phyloP scores from a whole-genome alignment of 2,113 vertebrate species.

The Malaclemys terrapin region DNA sequence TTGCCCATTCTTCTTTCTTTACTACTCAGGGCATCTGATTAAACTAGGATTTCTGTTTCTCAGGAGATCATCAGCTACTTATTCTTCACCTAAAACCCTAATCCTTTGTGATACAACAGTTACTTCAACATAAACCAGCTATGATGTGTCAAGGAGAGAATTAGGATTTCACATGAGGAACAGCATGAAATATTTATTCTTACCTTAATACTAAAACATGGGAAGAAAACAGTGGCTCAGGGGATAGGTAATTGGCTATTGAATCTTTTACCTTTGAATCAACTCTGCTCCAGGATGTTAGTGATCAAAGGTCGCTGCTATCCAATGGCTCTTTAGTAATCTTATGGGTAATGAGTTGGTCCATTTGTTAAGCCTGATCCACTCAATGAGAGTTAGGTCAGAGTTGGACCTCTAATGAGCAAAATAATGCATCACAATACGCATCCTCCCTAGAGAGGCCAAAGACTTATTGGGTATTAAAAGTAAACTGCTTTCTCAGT shows the following conservation, averaged over 20 bases:
- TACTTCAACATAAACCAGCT: neutral
- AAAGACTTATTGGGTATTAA: neutral
- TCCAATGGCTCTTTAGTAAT: neutral
- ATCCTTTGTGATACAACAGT: neutral
- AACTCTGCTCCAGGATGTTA: neutral
- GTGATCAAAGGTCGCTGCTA: neutral
- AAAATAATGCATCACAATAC: neutral
- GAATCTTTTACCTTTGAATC: neutral
- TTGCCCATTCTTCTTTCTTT: neutral
- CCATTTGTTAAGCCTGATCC: neutral
- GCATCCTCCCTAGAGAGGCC: neutral
- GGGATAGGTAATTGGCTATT: neutral
- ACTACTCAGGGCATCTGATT: neutral
- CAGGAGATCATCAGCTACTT: neutral
- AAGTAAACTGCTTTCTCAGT: constrained; percentile 4
- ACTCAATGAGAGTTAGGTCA: neutral
- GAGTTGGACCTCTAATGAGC: neutral
- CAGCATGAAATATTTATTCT: neutral
- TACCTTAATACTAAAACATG: neutral
- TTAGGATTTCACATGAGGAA: neutral
- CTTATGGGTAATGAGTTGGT: neutral
- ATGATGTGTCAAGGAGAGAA: neutral
- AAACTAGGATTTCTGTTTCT: neutral
- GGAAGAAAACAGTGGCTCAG: neutral
- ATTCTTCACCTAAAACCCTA: neutral